Evolutionary conservation across 2,113 vertebrate genomes (phyloP), one percentile per base, ranked within the genome.

Genomic region (Syngnathoides biaculeatus): DNA sequence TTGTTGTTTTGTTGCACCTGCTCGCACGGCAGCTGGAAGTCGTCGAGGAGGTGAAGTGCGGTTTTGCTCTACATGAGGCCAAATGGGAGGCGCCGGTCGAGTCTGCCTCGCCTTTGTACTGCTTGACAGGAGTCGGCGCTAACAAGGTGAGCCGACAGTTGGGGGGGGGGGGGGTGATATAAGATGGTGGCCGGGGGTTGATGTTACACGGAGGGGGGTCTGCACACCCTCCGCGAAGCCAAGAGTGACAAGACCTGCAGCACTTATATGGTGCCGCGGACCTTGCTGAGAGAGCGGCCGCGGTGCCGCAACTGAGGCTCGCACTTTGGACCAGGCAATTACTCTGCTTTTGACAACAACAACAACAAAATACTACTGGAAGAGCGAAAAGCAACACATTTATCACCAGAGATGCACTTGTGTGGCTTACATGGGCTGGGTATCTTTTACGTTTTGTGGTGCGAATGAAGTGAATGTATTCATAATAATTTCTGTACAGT

Each of bases 111-210:
- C 71, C 11, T 12, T 35, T 13, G 68, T 63, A 47, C 75, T 45
- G 53, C 67, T 8, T 72, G 77, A 78, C 78, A 74, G 69, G 22
- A 71, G 75, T 52, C 48, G 69, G 79, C 69, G 64, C 80, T 87
- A 89, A 87, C 83, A 83, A 86, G 88, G 81, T 72, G 79, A 86
- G 77, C 78, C 76, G 79, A 80, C 73, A 68, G 72, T 63, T 67
- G 4, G 74, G 78, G 74, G 72, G 7, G 83, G 67, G 81, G 74
- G 26, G 60, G 67, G 77, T 50, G 48, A 11, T 22, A 47, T 19
- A 17, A 47, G 14, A 6, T 47, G 20, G 20, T 22, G 19, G 9
- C 7, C n/a, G 24, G 26, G 24, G 55, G 55, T 17, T 57, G n/a
- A 57, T 11, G 26, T 15, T 30, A 57, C 55, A 57, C 26, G 8